Evolutionary conservation across 2,888 invertebrate genomes (phyloP).

Genomic region (Aromia moschata): DNA sequence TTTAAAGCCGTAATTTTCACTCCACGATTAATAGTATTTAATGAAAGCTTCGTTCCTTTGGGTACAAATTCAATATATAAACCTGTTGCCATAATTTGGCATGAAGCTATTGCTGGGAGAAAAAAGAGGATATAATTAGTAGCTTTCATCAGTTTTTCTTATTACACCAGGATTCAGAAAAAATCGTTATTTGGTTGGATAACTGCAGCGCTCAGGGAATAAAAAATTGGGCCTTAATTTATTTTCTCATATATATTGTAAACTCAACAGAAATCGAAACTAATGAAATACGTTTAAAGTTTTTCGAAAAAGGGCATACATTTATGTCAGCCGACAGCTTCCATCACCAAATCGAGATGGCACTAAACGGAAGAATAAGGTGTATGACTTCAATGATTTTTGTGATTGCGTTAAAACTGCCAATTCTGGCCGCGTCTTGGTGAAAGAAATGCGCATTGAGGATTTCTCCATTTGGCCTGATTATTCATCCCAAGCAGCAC

Average conservation of each 20-base stretch:
- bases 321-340: background rate
- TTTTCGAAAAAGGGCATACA: background rate
- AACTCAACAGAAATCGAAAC: background rate
- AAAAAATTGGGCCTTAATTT: background rate
- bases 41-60: slow-evolving; percentile 11
- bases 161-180: background rate
- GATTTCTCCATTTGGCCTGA: too few species aligned
- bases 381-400: background rate
- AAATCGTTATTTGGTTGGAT: background rate
- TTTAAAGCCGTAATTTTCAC: background rate
- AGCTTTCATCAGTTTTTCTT: background rate
- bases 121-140: too few species aligned
- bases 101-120: slow-evolving; percentile 21
- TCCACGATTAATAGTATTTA: slow-evolving; percentile 6
- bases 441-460: too few species aligned
- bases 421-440: too few species aligned
- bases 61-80: slow-evolving; percentile 2
- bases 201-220: background rate
- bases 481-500: too few species aligned
- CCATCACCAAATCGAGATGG: slow-evolving; percentile 17
- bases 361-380: background rate
- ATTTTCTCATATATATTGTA: background rate
- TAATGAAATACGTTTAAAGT: background rate
- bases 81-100: slow-evolving; percentile 5
- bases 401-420: too few species aligned